phyloP scores from a whole-genome alignment of 2,797 vertebrate species.

The Cirrhinus mrigala region DNA sequence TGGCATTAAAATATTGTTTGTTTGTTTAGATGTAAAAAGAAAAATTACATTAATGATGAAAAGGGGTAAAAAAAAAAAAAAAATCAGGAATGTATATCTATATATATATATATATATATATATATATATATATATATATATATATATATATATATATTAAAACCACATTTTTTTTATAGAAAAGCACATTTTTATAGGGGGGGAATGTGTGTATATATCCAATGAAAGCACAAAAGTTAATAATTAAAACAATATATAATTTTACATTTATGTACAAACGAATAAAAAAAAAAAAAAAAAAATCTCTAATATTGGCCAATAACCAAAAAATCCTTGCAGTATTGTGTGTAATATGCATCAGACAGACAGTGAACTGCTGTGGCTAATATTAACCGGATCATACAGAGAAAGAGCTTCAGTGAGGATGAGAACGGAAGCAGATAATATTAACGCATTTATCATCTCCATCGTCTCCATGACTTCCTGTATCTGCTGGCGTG shows the following conservation, averaged over 20 bases:
- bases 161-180: too few species aligned
- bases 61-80: too few species aligned
- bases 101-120: too few species aligned
- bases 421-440: neutral
- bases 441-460: neutral
- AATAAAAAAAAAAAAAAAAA: neutral
- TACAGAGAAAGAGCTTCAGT: neutral
- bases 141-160: too few species aligned
- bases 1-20: too few species aligned
- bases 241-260: neutral
- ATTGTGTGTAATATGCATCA: neutral
- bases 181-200: too few species aligned
- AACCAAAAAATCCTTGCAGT: neutral
- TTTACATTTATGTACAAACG: neutral
- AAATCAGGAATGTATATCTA: too few species aligned
- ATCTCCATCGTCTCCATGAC: neutral
- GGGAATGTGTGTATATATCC: too few species aligned
- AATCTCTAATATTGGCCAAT: neutral
- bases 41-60: too few species aligned
- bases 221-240: too few species aligned
- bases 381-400: neutral
- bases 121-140: too few species aligned
- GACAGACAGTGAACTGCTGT: neutral
- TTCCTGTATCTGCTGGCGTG: neutral
- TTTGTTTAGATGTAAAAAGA: too few species aligned